phyloP scores from a whole-genome alignment of 2,888 invertebrate genomes.

The Epistrophe eligans region DNA sequence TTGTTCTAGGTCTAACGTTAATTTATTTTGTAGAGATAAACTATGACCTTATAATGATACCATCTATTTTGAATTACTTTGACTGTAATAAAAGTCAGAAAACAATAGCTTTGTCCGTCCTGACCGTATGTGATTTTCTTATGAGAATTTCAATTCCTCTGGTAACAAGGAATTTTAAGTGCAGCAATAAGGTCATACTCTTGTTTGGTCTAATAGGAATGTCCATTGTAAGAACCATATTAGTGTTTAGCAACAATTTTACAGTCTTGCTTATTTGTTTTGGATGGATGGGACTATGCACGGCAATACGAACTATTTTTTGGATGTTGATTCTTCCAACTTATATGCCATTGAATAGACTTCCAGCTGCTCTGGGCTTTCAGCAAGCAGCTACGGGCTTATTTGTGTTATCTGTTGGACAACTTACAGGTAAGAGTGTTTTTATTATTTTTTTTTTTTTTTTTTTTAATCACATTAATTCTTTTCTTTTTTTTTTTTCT shows the following conservation, averaged over 20 bases:
- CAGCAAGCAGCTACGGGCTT: conserved; percentile 88
- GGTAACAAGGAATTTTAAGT: conserved; percentile 87
- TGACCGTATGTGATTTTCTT: conserved; percentile 88
- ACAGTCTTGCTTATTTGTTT: conserved; percentile 85
- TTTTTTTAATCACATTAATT: neutral
- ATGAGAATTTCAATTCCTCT: conserved; percentile 88
- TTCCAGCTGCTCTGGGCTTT: conserved; percentile 89
- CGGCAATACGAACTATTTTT: conserved; percentile 89
- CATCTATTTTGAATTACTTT: conserved; percentile 88
- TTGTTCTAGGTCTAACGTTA: conserved; percentile 89
- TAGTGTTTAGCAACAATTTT: conserved; percentile 85
- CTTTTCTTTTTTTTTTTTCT: neutral
- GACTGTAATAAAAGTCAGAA: conserved; percentile 85
- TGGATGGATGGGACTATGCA: conserved; percentile 87
- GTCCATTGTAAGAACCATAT: conserved; percentile 82
- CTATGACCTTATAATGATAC: conserved; percentile 89
- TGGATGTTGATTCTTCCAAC: conserved; percentile 89
- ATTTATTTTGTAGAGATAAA: conserved; percentile 90
- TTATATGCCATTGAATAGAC: conserved; percentile 88
- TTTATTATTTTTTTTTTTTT: neutral
- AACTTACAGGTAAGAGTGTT: conserved; percentile 86
- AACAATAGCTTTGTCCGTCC: conserved; percentile 88
- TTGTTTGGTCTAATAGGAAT: conserved; percentile 86
- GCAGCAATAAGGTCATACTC: conserved; percentile 89
- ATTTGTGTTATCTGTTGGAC: conserved; percentile 86